Base-by-base conservation (phyloP, 2,113 vertebrate species). In the Lonchura striata region DNA sequence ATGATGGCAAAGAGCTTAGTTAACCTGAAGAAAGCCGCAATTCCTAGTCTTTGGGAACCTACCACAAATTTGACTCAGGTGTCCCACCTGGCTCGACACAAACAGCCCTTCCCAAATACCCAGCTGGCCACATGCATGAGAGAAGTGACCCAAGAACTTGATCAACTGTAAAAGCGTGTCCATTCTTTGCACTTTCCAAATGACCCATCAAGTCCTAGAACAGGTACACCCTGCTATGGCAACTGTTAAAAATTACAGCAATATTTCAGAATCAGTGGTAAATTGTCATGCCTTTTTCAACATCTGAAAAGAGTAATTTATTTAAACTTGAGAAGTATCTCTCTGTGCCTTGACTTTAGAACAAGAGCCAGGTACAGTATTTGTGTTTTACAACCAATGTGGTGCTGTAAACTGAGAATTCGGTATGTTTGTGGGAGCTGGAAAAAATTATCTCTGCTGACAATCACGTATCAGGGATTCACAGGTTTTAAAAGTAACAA, bases 81-180 rank as follows among this genome's bases (percentile, higher is more conserved):
- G 31, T 15, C 54, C 33, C 47, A 42, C 37, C 33, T 75, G 42
- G 3, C 15, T 65, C 47, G 50, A 20, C 35, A 92, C 37, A 2
- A 33, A 3, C 0, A 1, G 22, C 24, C 15, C 3, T 83, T 91
- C 35, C 25, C 24, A 90, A 81, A 70, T 21, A 70, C 15, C 6
- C 27, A 64, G 15, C 13, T 24, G 15, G 25, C 37, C 20, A 39
- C 0, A 0, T 57, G 15, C 14, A 28, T 42, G 39, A 91, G 15
- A 27, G 61, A 83, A 80, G 41, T 75, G 47, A 64, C 31, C 19
- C 56, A 22, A 41, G 33, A 86, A 64, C 54, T 39, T 35, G 21
- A 25, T 37, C 24, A 76, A 25, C 27, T 66, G 21, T 78, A 74
- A 44, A 66, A 53, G 2, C 2, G 12, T 50, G 20, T 68, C 30